Percentiles rank a stretch among this genome's conserved stretches.
phyloP scores from a whole-genome alignment of 2,113 vertebrate genomes.

The Hypomesus transpacificus region DNA sequence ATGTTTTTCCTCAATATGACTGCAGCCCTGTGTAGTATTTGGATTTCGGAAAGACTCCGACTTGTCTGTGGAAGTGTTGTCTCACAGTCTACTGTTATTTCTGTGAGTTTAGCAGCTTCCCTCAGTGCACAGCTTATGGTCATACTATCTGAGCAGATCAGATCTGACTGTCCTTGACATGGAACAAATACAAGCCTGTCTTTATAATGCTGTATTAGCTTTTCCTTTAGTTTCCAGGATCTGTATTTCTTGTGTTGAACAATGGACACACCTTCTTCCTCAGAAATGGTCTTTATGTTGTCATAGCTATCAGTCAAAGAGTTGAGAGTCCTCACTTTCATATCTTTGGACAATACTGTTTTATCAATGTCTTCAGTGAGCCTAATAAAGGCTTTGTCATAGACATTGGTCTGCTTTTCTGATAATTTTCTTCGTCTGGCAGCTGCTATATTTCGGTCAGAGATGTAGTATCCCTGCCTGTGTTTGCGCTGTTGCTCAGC shows the following conservation, averaged over 20 bases:
- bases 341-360: neutral
- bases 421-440: neutral
- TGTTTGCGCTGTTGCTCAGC: too few species aligned
- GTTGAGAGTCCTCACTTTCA: neutral
- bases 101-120: neutral
- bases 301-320: neutral
- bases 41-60: neutral
- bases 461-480: too few species aligned
- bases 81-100: neutral
- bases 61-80: neutral
- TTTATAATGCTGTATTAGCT: neutral
- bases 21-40: neutral
- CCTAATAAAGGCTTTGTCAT: neutral
- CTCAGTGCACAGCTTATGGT: neutral
- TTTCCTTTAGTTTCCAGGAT: neutral
- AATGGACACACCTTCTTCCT: neutral
- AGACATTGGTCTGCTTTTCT: neutral
- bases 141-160: neutral
- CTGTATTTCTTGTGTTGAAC: neutral
- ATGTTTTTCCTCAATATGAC: constrained; percentile 1
- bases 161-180: neutral
- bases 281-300: neutral
- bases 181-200: neutral
- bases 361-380: neutral
- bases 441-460: neutral